Percentiles rank a stretch among this genome's conserved stretches.
These are phyloP conservation scores for Salvelinus alpinus DNA, from an alignment of 2,113 vertebrate genomes.

Conservation along the genomic window DNA sequence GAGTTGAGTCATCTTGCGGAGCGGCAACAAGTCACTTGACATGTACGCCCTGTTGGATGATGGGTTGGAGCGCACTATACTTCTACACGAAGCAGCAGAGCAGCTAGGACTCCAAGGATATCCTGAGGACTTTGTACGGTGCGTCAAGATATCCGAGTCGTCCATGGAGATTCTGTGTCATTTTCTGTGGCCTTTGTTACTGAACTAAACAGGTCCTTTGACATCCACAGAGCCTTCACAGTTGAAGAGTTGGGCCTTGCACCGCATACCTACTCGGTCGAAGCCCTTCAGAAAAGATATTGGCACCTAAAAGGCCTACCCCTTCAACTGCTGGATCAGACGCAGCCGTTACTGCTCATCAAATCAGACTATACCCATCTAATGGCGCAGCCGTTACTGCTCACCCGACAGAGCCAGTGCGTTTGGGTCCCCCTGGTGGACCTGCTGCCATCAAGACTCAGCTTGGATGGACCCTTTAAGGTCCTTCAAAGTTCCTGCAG, in stretches of 20 bases:
- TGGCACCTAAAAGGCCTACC: not conserved
- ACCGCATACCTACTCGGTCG: conserved; percentile 5
- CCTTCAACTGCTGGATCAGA: not conserved
- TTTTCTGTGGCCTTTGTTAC: not conserved
- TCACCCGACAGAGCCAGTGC: not conserved
- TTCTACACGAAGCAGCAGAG: not conserved
- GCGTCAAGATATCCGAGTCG: not conserved
- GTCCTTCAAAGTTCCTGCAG: too few relatives aligned
- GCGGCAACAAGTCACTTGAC: not conserved
- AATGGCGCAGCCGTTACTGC: not conserved
- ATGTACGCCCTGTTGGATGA: not conserved
- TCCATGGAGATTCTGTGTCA: not conserved
- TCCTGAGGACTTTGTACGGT: not conserved
- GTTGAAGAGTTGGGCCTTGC: not conserved
- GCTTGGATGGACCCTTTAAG: too few relatives aligned
- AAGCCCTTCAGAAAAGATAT: not conserved
- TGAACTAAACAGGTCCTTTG: not conserved
- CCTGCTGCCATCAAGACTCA: too few relatives aligned
- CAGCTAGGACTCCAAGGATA: not conserved
- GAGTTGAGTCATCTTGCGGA: too few relatives aligned
- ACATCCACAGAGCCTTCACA: not conserved
- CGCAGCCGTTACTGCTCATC: conserved; percentile 1
- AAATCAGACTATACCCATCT: conserved; percentile 16
- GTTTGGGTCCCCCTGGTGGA: too few relatives aligned
- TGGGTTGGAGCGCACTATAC: not conserved